phyloP scores from a whole-genome alignment of 2,888 invertebrate genomes.

The Drosophila eohydei region DNA sequence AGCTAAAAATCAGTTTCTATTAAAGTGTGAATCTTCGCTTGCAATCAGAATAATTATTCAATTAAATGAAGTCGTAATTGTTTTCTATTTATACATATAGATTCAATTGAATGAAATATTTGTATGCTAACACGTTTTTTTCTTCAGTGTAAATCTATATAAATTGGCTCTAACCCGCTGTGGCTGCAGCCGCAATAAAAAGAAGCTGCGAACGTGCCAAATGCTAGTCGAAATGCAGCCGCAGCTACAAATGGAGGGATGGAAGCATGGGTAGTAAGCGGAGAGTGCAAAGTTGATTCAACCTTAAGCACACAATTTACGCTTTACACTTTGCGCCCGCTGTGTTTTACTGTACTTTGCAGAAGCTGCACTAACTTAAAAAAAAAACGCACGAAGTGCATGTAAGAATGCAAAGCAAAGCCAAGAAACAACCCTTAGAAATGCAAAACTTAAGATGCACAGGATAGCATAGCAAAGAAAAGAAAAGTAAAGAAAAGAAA shows the following conservation, averaged over 20 bases:
- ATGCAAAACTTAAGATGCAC: constrained; percentile 36
- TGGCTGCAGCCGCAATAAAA: background rate
- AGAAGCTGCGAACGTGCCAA: constrained; percentile 38
- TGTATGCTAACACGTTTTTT: background rate
- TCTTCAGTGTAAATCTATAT: background rate
- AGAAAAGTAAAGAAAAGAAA: background rate
- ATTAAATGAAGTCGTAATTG: constrained; percentile 5
- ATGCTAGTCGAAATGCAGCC: background rate
- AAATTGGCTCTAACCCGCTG: background rate
- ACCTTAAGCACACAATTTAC: constrained; percentile 56
- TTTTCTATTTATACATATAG: background rate
- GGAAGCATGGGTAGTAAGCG: background rate
- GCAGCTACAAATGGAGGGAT: background rate
- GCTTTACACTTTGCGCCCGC: constrained; percentile 25
- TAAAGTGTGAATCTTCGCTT: background rate
- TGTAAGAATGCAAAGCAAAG: constrained; percentile 24
- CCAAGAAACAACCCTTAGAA: constrained; percentile 64
- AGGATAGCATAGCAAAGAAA: constrained; percentile 18
- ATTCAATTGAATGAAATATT: background rate
- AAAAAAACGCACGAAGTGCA: constrained; percentile 25
- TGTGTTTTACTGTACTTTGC: constrained; percentile 61
- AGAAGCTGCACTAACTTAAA: constrained; percentile 55
- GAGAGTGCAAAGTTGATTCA: constrained; percentile 70
- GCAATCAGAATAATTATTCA: constrained; percentile 3
- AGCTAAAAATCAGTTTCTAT: background rate